Evolutionary conservation across 2,888 invertebrate genomes (phyloP), one percentile per base, ranked within the genome.

Genomic region (Ectemnius cavifrons): DNA sequence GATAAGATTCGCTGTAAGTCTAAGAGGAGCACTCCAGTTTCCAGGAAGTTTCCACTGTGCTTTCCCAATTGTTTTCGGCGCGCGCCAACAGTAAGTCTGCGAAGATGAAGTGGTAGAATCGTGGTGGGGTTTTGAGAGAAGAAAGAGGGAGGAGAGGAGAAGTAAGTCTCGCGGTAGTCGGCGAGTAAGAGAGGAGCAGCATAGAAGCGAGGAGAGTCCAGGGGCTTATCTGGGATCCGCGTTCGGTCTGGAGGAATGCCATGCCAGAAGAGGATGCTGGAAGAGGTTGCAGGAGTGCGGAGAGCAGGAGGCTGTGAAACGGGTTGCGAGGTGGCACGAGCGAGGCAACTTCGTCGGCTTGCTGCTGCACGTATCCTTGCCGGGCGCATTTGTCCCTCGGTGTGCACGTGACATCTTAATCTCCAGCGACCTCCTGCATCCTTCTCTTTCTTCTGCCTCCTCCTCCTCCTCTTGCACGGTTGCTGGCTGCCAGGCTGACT

Each of bases 381-480:
- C 66, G 23, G 67, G 67, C 75, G 77, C 77, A 80, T 86, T 81
- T 84, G 83, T 82, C 82, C 81, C 82, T 77, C 73, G 81, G 78
- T 78, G 80, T 82, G 85, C 84, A 81, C 85, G 86, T 86, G 86
- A 87, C 87, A 87, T 88, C 85, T 88, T 86, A 88, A 87, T 88
- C 86, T 86, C 71, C 63, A 61, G 49, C 62, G 52, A 14, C 13
- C 52, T 58, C 46, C 67, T 37, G 37, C 65, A 37, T 67, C 58
- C 59, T 45, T 64, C 56, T 49, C 58, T 45, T 23, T 59, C 57
- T 16, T 18, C 46, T 18, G 58, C 28, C 18, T 61, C 37, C 28
- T 20, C 18, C 27, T 23, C 14, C 16, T 57, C 23, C 8, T 3
- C 47, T 20, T 46, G 46, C 0, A 23, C 28, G 11, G 23, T 14